phyloP scores from a whole-genome alignment of 2,113 vertebrate species.

The Bufo bufo region DNA sequence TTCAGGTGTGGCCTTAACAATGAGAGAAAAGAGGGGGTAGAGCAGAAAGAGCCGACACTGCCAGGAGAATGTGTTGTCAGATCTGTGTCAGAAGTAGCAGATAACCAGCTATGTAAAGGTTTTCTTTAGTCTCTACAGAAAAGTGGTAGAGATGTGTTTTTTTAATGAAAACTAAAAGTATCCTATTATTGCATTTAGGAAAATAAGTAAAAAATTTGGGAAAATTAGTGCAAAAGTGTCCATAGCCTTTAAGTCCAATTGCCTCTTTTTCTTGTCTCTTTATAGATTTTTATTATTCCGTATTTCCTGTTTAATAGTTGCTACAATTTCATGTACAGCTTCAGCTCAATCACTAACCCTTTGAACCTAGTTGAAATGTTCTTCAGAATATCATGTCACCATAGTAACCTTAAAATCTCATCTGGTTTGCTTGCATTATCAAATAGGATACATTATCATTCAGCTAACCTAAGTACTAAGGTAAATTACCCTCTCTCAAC shows the following conservation, averaged over 20 bases:
- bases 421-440: conserved; percentile 31
- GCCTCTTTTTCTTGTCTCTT: background rate
- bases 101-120: too few species aligned
- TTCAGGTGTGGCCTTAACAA: too few species aligned
- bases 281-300: background rate
- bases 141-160: too few species aligned
- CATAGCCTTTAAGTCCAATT: background rate
- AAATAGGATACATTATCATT: conserved; percentile 41
- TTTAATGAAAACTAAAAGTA: background rate
- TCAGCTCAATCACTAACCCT: conserved; percentile 34
- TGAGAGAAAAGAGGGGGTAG: too few species aligned
- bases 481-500: conserved; percentile 59
- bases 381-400: conserved; percentile 27
- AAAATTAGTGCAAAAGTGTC: background rate
- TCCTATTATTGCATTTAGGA: background rate
- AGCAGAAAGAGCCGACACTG: too few species aligned
- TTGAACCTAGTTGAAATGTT: conserved; percentile 16
- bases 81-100: too few species aligned
- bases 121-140: too few species aligned
- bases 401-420: conserved; percentile 49
- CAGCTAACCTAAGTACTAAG: conserved; percentile 55
- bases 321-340: background rate
- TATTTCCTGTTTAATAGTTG: background rate
- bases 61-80: too few species aligned
- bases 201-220: too few species aligned